Evolutionary conservation across 2,113 vertebrate species (phyloP).

Genomic region (Diadophis punctatus): DNA sequence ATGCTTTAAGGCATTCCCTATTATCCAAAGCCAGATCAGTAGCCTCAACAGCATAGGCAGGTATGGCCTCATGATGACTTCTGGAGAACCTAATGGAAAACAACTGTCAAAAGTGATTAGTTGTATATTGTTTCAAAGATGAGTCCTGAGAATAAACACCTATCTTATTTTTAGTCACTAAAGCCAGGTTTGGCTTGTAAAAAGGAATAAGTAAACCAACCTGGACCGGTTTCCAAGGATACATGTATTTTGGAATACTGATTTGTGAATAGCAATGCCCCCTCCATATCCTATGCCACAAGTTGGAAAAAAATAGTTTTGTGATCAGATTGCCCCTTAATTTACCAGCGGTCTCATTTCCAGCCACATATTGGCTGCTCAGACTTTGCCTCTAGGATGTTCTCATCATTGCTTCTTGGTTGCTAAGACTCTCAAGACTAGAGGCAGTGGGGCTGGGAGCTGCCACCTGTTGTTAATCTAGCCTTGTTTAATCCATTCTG

Average conservation of each 20-base stretch:
- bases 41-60: not conserved
- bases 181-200: not conserved
- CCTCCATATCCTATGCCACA: not conserved
- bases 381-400: not conserved
- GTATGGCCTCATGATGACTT: not conserved
- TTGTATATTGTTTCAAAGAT: not conserved
- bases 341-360: rapidly evolving
- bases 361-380: rapidly evolving
- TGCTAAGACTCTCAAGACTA: conserved; percentile 27
- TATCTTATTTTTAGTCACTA: not conserved
- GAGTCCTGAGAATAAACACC: not conserved
- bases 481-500: conserved; percentile 81
- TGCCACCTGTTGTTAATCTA: conserved; percentile 92
- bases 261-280: not conserved
- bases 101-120: not conserved
- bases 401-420: conserved; percentile 1
- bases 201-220: not conserved
- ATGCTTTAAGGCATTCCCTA: not conserved
- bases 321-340: not conserved
- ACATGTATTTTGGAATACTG: not conserved
- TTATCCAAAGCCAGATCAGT: not conserved
- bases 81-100: not conserved
- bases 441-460: conserved; percentile 49
- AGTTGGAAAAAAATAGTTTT: not conserved
- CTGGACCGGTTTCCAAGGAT: not conserved